Evolutionary conservation across 2,888 invertebrate genomes (phyloP), one percentile per base, ranked within the genome.

Genomic region (Endomychus coccineus): DNA sequence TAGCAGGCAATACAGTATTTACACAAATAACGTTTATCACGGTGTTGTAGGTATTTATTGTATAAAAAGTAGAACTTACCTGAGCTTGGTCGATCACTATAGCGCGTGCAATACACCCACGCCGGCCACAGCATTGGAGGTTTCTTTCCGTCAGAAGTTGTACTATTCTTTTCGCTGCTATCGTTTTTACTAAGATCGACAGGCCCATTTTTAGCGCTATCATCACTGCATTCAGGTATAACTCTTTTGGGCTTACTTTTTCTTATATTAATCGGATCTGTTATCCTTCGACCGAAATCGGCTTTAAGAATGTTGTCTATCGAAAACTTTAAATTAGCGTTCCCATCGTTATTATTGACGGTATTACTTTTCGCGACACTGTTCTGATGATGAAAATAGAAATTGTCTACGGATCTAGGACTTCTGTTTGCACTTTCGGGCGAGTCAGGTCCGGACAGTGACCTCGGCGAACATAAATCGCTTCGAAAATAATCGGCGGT

Each of bases 81-180:
- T 67, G 88, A 88, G 65, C 87, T 87, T 3, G 89, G 89, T 56
- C 89, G 73, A 64, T 89, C 89, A 55, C 84, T 85, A 70, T 97
- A 97, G 60, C 97, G 73, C 4, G 96, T 97, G 70, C 96, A 97
- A 70, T 91, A 97, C 27, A 97, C 91, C 97, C 96, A 97, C 16
- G 96, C 95, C 0, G 96, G 96, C 89, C 90, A 91, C 17, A 87
- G 67, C 49, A 77, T 75, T n/a, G 77, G 72, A 2, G 65, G 62
- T 36, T 63, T 64, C 30, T 57, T 46, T 22, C 58, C 54, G 19
- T 60, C 58, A 19, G 44, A 66, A 60, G 25, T 68, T 59, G 62
- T 70, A 64, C 63, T 57, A 39, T 59, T 64, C 54, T 56, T 63
- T 49, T 49, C 52, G 45, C 55, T 57, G 39, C 35, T 46, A 10